These are phyloP conservation scores for Chionoecetes opilio DNA, from an alignment of 1,140 invertebrate species.

Conservation along the genomic window DNA sequence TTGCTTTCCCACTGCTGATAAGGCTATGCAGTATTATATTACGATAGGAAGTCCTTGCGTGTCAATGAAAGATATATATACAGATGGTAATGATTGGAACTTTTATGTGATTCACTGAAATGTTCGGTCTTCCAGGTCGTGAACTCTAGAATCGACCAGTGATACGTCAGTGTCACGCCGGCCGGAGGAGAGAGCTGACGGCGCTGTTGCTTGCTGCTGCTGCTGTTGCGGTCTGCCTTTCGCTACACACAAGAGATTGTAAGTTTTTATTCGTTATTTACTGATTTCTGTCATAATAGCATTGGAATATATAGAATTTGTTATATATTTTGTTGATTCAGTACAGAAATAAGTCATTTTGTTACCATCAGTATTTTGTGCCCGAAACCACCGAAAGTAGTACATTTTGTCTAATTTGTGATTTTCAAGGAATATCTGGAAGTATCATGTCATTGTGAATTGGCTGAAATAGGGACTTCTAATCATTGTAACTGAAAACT, in stretches of 20 bases:
- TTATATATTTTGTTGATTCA: neutral
- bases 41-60: too few relatives aligned
- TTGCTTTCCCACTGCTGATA: neutral
- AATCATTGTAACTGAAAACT: too few relatives aligned
- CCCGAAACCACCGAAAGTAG: too few relatives aligned
- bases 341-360: neutral
- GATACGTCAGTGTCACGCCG: neutral
- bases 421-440: too few relatives aligned
- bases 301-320: neutral
- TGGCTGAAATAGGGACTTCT: too few relatives aligned
- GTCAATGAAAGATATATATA: too few relatives aligned
- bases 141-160: neutral
- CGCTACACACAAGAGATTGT: neutral
- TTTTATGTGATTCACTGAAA: neutral
- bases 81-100: neutral
- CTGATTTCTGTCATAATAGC: neutral
- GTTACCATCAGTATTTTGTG: neutral
- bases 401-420: too few relatives aligned
- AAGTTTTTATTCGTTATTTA: neutral
- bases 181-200: neutral
- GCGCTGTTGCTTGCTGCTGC: neutral
- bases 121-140: neutral
- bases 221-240: neutral
- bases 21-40: too few relatives aligned
- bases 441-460: too few relatives aligned